A percentile compares a stretch with the other conserved stretches of the same genome.
Conservation (phyloP, 2,888 invertebrate genomes). For the Galeopsomyia nigrocyanea region DNA sequence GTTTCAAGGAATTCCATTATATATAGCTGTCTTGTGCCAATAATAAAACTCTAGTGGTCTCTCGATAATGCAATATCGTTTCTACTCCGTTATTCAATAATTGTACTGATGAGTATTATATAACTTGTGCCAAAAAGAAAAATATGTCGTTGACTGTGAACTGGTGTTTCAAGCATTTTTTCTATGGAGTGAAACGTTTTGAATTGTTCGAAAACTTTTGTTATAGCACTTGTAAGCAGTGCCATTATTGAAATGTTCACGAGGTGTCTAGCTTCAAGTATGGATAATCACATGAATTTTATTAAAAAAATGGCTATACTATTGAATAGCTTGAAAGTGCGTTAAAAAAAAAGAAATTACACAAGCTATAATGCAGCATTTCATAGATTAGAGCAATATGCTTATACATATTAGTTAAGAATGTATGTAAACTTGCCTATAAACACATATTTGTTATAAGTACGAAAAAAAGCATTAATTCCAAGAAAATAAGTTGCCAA, state of each 20-base stretch:
- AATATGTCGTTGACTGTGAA: neutral
- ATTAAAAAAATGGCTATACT: conserved; percentile 3
- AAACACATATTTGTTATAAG: conserved; percentile 16
- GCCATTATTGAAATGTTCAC: conserved; percentile 24
- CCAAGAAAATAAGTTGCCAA: conserved; percentile 19
- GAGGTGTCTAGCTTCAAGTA: neutral
- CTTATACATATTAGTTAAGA: conserved; percentile 21
- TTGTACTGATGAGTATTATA: neutral
- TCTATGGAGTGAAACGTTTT: neutral
- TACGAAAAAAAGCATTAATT: conserved; percentile 6
- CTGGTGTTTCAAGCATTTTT: too few relatives aligned
- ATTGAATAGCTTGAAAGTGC: neutral
- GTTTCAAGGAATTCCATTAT: too few relatives aligned
- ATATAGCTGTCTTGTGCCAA: too few relatives aligned
- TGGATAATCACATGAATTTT: conserved; percentile 4
- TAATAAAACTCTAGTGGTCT: too few relatives aligned
- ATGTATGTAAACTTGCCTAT: conserved; percentile 11
- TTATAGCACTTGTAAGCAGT: conserved; percentile 2
- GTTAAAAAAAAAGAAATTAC: conserved; percentile 1
- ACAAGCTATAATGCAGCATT: conserved; percentile 23
- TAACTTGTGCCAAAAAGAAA: neutral
- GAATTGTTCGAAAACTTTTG: conserved; percentile 31
- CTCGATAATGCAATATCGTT: too few relatives aligned
- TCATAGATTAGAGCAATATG: conserved; percentile 14
- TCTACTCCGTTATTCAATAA: neutral